Evolutionary conservation across 1,140 invertebrate species (phyloP), one percentile per base, ranked within the genome.

Genomic region (Drosophila sturtevanti): DNA sequence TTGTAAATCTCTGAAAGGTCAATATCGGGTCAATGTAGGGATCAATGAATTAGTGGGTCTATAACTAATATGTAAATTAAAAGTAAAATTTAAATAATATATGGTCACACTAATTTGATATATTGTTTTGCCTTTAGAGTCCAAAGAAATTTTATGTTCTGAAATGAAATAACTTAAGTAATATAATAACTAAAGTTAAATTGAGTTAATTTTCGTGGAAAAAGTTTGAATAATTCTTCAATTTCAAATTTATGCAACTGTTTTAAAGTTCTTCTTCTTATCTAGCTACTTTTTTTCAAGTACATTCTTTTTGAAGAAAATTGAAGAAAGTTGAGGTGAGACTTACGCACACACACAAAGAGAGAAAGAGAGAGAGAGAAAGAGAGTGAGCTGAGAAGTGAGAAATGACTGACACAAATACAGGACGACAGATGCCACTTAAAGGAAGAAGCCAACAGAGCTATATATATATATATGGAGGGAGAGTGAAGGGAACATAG

Each of bases 351-450:
- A 48, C 38, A 41, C 41, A 21, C 41, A 38, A 12, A 38, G 12
- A 37, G 0, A 21, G 16, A 9, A 21, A 21, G 16, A 16, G 38
- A 41, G 38, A 48, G 18, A 2, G 16, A 4, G 12, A 44, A 10
- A 10, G 16, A 18, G 16, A 44, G 14, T 18, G 41, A 48, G n/a
- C n/a, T n/a, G n/a, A n/a, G n/a, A n/a, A n/a, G 41, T 48, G 41
- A 48, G 41, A 48, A 48, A 44, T 72, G 75, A 89, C 63, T 87
- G 84, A 87, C 84, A 87, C 84, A 89, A 87, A 87, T 87, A 80
- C 69, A 60, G 55, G 67, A 63, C 85, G 84, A 89, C 84, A 89
- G 84, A 73, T 89, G 84, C 79, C 84, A 89, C 85, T 89, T 89
- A 89, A 44, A 72, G 67, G 62, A 54, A 66, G 18, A 66, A 63